Evolutionary conservation across 2,888 invertebrate genomes (phyloP).

Genomic region (Spatulosminthurus flaviceps): DNA sequence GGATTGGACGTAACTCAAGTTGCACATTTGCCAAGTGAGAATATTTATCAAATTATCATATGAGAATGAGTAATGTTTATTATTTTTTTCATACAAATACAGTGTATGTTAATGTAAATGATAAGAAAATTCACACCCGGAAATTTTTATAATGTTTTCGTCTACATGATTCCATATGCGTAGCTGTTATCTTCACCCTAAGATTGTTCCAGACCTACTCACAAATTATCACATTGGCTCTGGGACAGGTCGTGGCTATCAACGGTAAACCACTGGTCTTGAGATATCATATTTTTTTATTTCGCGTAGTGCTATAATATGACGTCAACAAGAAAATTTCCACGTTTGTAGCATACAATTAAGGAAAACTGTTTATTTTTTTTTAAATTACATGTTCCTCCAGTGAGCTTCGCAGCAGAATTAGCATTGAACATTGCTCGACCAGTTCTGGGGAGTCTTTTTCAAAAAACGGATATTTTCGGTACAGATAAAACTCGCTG

Average conservation of each 20-base stretch:
- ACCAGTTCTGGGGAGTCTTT: neutral
- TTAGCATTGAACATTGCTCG: neutral
- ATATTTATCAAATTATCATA: neutral
- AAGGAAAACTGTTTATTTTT: no score
- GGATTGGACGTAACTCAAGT: neutral
- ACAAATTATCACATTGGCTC: neutral
- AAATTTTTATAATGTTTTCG: neutral
- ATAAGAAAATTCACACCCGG: no score
- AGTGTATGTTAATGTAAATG: no score
- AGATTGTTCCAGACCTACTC: neutral
- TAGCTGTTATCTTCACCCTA: neutral
- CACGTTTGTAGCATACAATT: no score
- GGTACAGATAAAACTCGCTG: neutral
- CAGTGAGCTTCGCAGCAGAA: neutral
- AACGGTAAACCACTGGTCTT: neutral
- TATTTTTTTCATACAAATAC: no score
- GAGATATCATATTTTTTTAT: no score
- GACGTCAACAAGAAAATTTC: no score
- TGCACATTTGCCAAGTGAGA: neutral
- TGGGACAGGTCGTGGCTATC: slow-evolving; percentile 12
- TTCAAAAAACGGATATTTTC: neutral
- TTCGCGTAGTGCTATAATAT: no score
- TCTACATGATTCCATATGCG: neutral
- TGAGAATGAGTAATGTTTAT: neutral
- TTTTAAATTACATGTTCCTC: no score